phyloP scores from a whole-genome alignment of 2,113 vertebrate genomes.

The Sinocyclocheilus anophthalmus region DNA sequence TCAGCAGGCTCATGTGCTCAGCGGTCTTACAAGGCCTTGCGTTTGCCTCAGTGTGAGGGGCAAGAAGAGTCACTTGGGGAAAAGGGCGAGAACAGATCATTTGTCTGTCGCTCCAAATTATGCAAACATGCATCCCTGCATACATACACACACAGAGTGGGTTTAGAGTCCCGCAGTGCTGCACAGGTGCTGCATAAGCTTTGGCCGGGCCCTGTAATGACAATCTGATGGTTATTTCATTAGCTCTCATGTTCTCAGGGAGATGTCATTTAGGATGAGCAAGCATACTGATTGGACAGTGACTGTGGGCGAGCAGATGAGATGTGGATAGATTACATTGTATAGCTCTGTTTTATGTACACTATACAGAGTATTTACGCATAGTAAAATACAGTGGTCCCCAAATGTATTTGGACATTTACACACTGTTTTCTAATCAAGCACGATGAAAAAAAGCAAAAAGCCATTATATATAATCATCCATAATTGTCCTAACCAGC shows the following conservation, averaged over 20 bases:
- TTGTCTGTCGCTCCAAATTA: slow-evolving; percentile 6
- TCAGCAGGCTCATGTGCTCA: not conserved
- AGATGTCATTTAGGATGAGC: slow-evolving; percentile 76
- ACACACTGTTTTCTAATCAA: not conserved
- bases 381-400: not conserved
- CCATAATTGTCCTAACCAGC: not conserved
- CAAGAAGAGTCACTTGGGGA: not conserved
- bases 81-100: slow-evolving; percentile 5
- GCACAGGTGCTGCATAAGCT: slow-evolving; percentile 67
- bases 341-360: not conserved
- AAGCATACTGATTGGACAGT: slow-evolving; percentile 71
- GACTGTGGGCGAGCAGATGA: slow-evolving; percentile 61
- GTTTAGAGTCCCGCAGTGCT: slow-evolving; percentile 54
- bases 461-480: not conserved
- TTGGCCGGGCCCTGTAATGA: slow-evolving; percentile 66
- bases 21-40: not conserved
- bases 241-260: slow-evolving; percentile 79
- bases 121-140: slow-evolving; percentile 1
- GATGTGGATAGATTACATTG: slow-evolving; percentile 61
- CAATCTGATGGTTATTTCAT: slow-evolving; percentile 80
- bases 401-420: not conserved
- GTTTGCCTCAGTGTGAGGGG: not conserved
- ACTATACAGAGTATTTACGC: too few species aligned
- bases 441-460: not conserved
- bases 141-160: slow-evolving; percentile 26